Conservation (phyloP, 2,113 vertebrate species). For the Vicugna pacos region DNA sequence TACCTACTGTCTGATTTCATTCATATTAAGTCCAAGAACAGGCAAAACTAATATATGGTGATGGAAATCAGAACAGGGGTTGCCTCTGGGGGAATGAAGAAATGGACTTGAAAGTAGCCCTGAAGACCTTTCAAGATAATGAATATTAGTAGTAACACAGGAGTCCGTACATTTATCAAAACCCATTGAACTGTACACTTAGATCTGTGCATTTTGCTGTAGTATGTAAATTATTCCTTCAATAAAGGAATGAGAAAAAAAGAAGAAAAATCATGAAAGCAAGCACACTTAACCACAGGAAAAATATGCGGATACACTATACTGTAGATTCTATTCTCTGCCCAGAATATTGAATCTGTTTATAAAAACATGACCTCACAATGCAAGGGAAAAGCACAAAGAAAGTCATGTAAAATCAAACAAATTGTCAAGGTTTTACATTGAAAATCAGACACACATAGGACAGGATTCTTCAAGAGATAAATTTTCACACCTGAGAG, state of each 20-base stretch:
- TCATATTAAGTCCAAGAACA: not conserved
- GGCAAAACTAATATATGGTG: not conserved
- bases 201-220: not conserved
- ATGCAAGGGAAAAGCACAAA: not conserved
- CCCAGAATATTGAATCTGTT: constrained; percentile 38
- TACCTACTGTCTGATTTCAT: not conserved
- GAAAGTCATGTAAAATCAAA: constrained; percentile 3
- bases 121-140: not conserved
- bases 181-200: not conserved
- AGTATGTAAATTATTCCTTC: not conserved
- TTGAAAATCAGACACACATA: not conserved
- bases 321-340: not conserved
- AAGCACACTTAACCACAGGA: not conserved
- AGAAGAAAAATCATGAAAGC: not conserved
- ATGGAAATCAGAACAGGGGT: not conserved
- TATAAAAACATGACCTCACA: constrained; percentile 7
- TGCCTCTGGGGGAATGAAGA: not conserved
- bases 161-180: not conserved
- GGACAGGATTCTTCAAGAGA: not conserved
- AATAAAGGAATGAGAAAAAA: not conserved
- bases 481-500: not conserved
- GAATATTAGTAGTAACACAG: not conserved
- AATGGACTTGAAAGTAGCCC: not conserved
- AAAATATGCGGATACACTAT: not conserved
- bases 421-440: not conserved